Conservation (phyloP, 2,113 vertebrate genomes). For the Calyptommatus sinebrachiatus region DNA sequence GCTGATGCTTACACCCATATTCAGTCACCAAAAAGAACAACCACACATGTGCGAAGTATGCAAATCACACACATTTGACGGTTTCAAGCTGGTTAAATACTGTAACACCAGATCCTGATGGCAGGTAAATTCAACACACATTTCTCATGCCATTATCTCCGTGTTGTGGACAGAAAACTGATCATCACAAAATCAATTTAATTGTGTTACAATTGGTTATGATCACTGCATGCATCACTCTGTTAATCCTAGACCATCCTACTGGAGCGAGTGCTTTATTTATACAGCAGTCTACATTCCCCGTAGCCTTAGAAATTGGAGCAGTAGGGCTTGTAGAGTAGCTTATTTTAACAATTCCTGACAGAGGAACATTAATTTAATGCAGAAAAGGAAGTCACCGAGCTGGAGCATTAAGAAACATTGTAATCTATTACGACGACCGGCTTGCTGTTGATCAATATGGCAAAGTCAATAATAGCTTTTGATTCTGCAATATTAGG, state of each 20-base stretch:
- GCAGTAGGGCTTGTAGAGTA: background rate
- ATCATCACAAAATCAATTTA: no score
- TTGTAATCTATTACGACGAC: slow-evolving; percentile 26
- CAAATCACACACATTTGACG: no score
- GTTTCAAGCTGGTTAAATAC: no score
- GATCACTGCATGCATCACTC: no score
- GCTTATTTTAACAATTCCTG: slow-evolving; percentile 44
- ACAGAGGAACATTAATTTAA: slow-evolving; percentile 42
- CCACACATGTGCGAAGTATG: no score
- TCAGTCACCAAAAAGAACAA: no score
- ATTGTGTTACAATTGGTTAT: no score
- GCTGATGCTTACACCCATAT: no score
- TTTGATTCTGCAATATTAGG: slow-evolving; percentile 64
- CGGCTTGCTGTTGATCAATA: slow-evolving; percentile 60
- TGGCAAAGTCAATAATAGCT: slow-evolving; percentile 64
- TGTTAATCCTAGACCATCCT: background rate
- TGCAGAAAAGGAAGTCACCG: slow-evolving; percentile 20
- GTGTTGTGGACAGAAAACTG: no score
- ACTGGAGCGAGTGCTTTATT: background rate
- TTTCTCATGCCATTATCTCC: no score
- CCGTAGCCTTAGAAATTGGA: background rate
- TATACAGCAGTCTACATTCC: background rate
- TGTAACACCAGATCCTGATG: no score
- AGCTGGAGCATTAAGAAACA: background rate
- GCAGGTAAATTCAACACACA: no score